These are phyloP conservation scores for Zaprionus gabonicus DNA, from an alignment of 1,140 invertebrate genomes.

Conservation along the genomic window DNA sequence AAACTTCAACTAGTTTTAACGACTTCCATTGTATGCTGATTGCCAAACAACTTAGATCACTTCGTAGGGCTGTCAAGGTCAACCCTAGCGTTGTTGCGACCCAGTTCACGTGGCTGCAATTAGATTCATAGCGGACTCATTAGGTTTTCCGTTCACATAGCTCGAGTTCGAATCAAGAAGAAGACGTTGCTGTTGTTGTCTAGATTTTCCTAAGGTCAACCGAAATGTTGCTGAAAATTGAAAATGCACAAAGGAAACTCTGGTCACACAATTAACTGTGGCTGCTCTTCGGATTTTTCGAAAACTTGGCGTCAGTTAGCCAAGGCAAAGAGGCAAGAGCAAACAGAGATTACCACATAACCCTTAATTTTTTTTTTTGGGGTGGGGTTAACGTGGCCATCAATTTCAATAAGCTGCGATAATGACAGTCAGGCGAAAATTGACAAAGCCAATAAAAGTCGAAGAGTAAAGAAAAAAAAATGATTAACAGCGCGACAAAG, in stretches of 20 bases:
- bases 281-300: conserved; percentile 19
- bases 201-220: conserved; percentile 23
- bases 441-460: conserved; percentile 66
- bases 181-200: conserved; percentile 21
- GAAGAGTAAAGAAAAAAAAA: conserved; percentile 9
- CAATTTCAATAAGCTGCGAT: conserved; percentile 38
- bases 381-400: conserved; percentile 56
- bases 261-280: conserved; percentile 25
- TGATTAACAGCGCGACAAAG: conserved; percentile 34
- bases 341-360: conserved; percentile 60
- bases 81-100: conserved; percentile 24
- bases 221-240: conserved; percentile 28
- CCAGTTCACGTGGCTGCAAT: conserved; percentile 59
- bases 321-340: conserved; percentile 35
- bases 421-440: conserved; percentile 64
- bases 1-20: not conserved
- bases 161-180: conserved; percentile 24
- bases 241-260: conserved; percentile 8
- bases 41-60: not conserved
- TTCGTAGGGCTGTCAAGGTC: not conserved
- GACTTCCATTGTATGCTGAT: not conserved
- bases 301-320: conserved; percentile 22
- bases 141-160: conserved; percentile 40
- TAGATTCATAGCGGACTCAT: conserved; percentile 51
- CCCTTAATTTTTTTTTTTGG: conserved; percentile 9